Conservation (phyloP, 2,888 invertebrate species). For the Hypselothyrea guttata region DNA sequence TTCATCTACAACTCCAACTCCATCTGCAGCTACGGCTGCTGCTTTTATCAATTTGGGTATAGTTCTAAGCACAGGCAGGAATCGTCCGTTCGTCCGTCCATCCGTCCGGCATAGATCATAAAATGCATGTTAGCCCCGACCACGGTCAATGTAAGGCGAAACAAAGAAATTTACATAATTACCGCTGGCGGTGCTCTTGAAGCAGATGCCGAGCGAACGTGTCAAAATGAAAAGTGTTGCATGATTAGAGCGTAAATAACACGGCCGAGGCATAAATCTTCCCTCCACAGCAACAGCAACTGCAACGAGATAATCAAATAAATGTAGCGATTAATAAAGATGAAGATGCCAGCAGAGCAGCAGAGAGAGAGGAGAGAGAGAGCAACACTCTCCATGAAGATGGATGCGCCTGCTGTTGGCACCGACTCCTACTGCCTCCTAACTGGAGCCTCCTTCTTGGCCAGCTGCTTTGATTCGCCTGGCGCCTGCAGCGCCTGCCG, state of each 20-base stretch:
- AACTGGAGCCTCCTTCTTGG: background rate
- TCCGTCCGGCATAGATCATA: conserved; percentile 68
- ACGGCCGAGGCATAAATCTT: conserved; percentile 66
- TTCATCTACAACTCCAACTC: conserved; percentile 18
- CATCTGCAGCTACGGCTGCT: conserved; percentile 25
- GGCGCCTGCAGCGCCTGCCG: conserved; percentile 61
- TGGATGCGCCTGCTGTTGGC: conserved; percentile 51
- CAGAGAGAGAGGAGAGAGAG: background rate
- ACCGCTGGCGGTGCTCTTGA: conserved; percentile 65
- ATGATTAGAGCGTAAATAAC: conserved; percentile 79
- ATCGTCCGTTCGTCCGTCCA: too few species aligned
- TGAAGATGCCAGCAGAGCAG: conserved; percentile 69
- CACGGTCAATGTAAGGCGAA: conserved; percentile 42
- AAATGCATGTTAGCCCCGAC: conserved; percentile 56
- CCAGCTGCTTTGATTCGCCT: conserved; percentile 57
- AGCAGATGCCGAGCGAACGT: conserved; percentile 66
- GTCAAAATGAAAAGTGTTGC: conserved; percentile 80
- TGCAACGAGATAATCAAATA: conserved; percentile 71
- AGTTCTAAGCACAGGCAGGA: conserved; percentile 71
- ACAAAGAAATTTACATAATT: conserved; percentile 74
- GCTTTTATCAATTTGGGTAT: conserved; percentile 72
- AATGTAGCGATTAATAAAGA: conserved; percentile 75
- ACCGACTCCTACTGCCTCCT: background rate
- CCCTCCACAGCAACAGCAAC: conserved; percentile 26
- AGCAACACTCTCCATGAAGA: conserved; percentile 20